phyloP scores from a whole-genome alignment of 2,888 invertebrate species.

The Raillietiella orientalis region DNA sequence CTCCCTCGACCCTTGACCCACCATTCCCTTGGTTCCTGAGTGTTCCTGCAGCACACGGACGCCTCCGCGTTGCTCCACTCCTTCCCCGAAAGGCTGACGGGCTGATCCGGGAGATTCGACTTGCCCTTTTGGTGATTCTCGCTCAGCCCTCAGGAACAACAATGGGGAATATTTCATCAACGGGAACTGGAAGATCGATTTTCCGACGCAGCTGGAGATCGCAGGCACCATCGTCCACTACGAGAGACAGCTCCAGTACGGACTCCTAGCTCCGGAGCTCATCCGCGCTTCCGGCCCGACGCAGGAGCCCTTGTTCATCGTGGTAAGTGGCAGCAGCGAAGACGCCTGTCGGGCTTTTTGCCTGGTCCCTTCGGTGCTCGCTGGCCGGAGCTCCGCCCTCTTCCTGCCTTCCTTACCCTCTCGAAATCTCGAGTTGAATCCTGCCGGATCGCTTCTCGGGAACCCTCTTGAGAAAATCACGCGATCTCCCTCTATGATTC shows the following conservation, averaged over 20 bases:
- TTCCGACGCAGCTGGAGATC: constrained; percentile 40
- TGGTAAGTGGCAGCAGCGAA: constrained; percentile 22
- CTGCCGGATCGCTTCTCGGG: too few species aligned
- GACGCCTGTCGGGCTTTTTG: not conserved
- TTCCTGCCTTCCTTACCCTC: not conserved
- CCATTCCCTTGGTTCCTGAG: too few species aligned
- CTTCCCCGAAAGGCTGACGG: too few species aligned
- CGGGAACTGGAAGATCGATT: constrained; percentile 78
- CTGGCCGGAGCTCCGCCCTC: constrained; percentile 1
- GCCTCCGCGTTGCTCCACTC: too few species aligned
- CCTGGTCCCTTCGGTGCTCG: not conserved
- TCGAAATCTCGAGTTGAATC: too few species aligned
- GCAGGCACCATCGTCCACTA: constrained; percentile 65
- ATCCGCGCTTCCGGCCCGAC: constrained; percentile 56
- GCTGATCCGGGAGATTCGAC: too few species aligned
- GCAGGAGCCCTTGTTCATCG: constrained; percentile 55
- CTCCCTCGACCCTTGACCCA: too few species aligned
- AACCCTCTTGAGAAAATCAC: too few species aligned
- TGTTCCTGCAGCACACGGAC: too few species aligned
- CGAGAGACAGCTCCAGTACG: constrained; percentile 26
- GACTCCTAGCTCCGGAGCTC: constrained; percentile 45
- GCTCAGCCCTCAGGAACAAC: constrained; percentile 45
- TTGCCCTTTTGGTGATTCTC: constrained; percentile 3
- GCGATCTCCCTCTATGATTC: too few species aligned
- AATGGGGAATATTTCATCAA: constrained; percentile 62